Percentiles rank a stretch among this genome's conserved stretches.
These are phyloP conservation scores for Arenaria interpres DNA, from an alignment of 2,113 vertebrate species.

Conservation along the genomic window DNA sequence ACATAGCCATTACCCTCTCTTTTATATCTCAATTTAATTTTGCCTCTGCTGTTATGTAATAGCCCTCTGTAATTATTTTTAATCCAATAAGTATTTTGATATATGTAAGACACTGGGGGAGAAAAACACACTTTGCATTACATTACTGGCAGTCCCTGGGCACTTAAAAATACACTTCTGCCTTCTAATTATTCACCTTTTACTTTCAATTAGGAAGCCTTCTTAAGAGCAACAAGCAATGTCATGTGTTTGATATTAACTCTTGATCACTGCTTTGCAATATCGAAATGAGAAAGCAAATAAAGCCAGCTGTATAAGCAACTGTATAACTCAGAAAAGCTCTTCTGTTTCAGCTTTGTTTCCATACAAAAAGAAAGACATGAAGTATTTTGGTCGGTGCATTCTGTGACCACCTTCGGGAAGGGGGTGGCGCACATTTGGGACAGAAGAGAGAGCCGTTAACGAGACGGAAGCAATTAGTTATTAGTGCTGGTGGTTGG, in stretches of 20 bases:
- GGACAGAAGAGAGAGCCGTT: not conserved
- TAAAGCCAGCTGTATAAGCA: conserved; percentile 31
- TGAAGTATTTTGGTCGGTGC: not conserved
- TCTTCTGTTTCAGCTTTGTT: not conserved
- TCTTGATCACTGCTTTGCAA: not conserved
- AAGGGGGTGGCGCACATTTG: not conserved
- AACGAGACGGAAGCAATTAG: not conserved
- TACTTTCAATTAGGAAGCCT: not conserved
- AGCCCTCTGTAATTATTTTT: not conserved
- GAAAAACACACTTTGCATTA: not conserved
- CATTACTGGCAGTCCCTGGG: not conserved
- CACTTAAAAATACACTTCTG: not conserved
- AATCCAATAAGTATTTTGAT: not conserved
- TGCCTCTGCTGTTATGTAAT: not conserved
- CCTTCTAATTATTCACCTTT: not conserved
- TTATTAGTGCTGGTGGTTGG: not conserved
- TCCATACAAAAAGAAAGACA: not conserved
- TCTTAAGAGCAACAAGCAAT: conserved; percentile 5
- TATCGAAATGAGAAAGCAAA: conserved; percentile 43
- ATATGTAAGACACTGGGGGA: not conserved
- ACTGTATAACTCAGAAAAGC: not conserved
- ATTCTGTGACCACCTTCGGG: not conserved
- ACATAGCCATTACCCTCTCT: not conserved
- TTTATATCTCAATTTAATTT: not conserved
- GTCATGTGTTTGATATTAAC: not conserved